A percentile compares a stretch with the other conserved stretches of the same genome.
Evolutionary conservation across 53 echinoderm and acorn worm genomes (phyloP).

Genomic region (Astropecten irregularis): DNA sequence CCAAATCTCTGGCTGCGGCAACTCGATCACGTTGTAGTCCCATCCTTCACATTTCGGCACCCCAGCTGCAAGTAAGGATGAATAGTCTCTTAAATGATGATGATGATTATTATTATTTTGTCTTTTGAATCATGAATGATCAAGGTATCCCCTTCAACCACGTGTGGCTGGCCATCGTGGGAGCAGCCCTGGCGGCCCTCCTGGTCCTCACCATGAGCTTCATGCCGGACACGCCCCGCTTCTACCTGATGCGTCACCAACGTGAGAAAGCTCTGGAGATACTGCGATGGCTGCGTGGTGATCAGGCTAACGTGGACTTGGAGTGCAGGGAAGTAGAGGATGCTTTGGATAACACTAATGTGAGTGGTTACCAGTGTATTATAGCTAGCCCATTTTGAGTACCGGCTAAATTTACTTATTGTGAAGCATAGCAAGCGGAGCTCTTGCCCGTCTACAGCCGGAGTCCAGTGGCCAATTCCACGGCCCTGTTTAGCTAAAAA

Average conservation of each 20-base stretch:
- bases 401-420: too few relatives aligned
- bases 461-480: too few relatives aligned
- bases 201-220: slow-evolving; percentile 52
- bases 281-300: slow-evolving; percentile 66
- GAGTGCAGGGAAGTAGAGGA: slow-evolving; percentile 82
- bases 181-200: slow-evolving; percentile 44
- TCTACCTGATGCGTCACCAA: slow-evolving; percentile 55
- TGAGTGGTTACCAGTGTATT: slow-evolving; percentile 43
- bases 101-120: too few relatives aligned
- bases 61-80: too few relatives aligned
- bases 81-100: too few relatives aligned
- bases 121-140: not conserved
- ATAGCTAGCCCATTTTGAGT: too few relatives aligned
- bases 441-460: too few relatives aligned
- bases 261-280: slow-evolving; percentile 56
- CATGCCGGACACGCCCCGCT: slow-evolving; percentile 80
- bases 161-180: slow-evolving; percentile 71
- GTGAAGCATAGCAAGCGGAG: too few relatives aligned
- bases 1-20: too few relatives aligned
- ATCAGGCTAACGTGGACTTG: slow-evolving; percentile 41
- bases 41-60: too few relatives aligned
- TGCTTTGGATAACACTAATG: slow-evolving; percentile 64
- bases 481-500: too few relatives aligned
- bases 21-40: too few relatives aligned
- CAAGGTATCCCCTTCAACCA: slow-evolving; percentile 39